phyloP scores from a whole-genome alignment of 2,113 vertebrate genomes.

The Lagopus leucura region DNA sequence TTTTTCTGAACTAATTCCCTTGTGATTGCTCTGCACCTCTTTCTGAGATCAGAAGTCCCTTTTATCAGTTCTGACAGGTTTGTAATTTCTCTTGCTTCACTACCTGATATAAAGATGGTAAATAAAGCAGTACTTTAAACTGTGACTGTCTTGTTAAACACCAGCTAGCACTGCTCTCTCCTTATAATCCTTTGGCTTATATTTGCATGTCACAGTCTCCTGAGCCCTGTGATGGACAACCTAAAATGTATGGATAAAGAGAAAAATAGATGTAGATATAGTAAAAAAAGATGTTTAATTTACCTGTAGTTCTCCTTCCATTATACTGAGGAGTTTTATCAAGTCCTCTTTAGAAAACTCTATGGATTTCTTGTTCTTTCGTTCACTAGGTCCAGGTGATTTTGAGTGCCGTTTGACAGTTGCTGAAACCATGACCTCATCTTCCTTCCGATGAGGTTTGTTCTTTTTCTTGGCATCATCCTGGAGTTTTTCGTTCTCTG shows the following conservation, averaged over 20 bases:
- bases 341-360: constrained; percentile 89
- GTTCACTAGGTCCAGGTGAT: constrained; percentile 70
- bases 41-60: neutral
- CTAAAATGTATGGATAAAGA: neutral
- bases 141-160: neutral
- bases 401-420: constrained; percentile 82
- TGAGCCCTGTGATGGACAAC: neutral
- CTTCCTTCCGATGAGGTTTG: constrained; percentile 81
- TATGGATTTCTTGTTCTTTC: constrained; percentile 77
- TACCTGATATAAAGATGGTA: neutral
- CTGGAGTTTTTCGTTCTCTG: constrained; percentile 80
- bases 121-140: neutral
- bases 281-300: neutral
- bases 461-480: constrained; percentile 86
- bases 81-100: neutral
- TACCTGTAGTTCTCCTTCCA: constrained; percentile 98
- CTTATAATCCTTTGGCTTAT: neutral
- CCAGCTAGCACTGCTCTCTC: neutral
- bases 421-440: constrained; percentile 80
- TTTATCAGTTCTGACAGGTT: neutral
- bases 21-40: neutral
- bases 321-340: constrained; percentile 90
- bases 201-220: neutral
- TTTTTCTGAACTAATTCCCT: neutral
- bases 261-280: neutral